A percentile compares a stretch with the other conserved stretches of the same genome.
These are phyloP conservation scores for Heliconius erato DNA, from an alignment of 2,888 invertebrate species.

Conservation along the genomic window DNA sequence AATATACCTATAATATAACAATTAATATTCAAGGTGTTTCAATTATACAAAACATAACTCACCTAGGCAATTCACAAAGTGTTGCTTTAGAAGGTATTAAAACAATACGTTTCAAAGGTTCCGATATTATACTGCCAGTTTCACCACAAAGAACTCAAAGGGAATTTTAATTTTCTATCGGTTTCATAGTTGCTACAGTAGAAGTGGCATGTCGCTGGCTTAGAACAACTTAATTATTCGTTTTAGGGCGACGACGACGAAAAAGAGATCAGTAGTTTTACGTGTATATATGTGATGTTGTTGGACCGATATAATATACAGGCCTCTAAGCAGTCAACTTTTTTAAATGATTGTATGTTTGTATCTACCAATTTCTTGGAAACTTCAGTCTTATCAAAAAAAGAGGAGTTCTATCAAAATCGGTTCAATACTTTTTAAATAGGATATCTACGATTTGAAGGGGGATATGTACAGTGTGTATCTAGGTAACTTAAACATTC, in stretches of 20 bases:
- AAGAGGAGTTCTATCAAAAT: too few species aligned
- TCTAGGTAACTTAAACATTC: too few species aligned
- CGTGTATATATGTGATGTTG: too few species aligned
- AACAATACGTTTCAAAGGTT: slow-evolving; percentile 14
- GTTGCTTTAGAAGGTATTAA: background rate
- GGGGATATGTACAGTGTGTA: too few species aligned
- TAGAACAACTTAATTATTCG: background rate
- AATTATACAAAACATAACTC: background rate
- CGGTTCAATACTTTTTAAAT: too few species aligned
- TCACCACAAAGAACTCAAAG: slow-evolving; percentile 38
- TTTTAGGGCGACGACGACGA: background rate
- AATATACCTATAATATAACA: background rate
- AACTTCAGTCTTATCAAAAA: too few species aligned
- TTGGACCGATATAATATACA: too few species aligned
- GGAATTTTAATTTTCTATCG: slow-evolving; percentile 35
- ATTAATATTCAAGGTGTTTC: background rate
- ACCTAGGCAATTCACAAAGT: background rate
- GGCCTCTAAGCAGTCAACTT: too few species aligned
- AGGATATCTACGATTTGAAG: too few species aligned
- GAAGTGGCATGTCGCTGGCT: slow-evolving; percentile 2
- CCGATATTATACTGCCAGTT: slow-evolving; percentile 21
- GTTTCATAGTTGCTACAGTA: slow-evolving; percentile 10
- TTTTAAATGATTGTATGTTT: too few species aligned
- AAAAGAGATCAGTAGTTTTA: background rate
- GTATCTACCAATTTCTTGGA: too few species aligned